Evolutionary conservation across 2,888 invertebrate species (phyloP).

Genomic region (Acrobasis consociella): DNA sequence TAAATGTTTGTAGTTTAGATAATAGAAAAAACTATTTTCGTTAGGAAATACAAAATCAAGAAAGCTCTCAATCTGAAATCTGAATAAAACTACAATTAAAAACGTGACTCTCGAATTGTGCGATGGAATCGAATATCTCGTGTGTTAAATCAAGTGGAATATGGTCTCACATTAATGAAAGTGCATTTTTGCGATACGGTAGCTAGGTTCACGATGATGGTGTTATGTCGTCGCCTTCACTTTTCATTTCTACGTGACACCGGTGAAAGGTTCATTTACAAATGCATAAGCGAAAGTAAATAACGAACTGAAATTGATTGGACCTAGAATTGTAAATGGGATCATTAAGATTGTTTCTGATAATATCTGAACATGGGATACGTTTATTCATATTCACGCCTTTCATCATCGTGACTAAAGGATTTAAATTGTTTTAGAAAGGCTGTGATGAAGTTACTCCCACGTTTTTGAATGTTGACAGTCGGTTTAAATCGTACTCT

Average conservation of each 20-base stretch:
- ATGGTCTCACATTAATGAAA: slow-evolving; percentile 6
- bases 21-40: no score
- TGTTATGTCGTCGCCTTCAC: slow-evolving; percentile 44
- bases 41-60: background rate
- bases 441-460: no score
- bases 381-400: background rate
- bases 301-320: slow-evolving; percentile 25
- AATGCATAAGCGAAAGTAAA: slow-evolving; percentile 48
- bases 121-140: background rate
- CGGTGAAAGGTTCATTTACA: slow-evolving; percentile 60
- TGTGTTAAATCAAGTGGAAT: slow-evolving; percentile 3
- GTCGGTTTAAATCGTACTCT: no score
- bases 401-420: background rate
- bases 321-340: slow-evolving; percentile 14
- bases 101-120: background rate
- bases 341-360: background rate
- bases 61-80: background rate
- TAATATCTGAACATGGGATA: background rate
- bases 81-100: background rate
- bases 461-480: background rate
- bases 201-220: slow-evolving; percentile 14
- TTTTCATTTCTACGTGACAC: slow-evolving; percentile 47
- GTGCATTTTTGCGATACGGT: slow-evolving; percentile 16
- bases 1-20: no score
- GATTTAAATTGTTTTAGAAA: background rate